Base-by-base conservation (phyloP, 2,888 invertebrate genomes). In the Julus scandinavius region DNA sequence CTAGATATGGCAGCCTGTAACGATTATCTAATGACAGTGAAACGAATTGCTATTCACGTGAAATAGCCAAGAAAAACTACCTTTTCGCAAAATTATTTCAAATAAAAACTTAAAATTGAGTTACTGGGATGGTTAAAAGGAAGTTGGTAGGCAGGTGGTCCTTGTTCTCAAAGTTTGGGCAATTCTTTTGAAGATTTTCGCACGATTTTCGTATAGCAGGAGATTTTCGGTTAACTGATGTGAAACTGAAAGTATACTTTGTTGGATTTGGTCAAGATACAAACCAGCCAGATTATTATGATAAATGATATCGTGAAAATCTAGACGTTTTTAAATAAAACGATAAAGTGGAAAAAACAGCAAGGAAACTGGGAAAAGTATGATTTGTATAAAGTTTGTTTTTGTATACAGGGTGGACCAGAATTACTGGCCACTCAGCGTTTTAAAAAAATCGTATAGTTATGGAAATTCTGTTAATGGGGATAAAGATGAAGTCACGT, bases 181-280 rank as follows among this genome's bases (percentile, higher is more conserved):
- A 72, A 72, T 72, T 72, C 20, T 29, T 72, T 72, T 63, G 63
- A 17, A 72, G 72, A 72, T 72, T 20, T 72, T 54, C 54, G 17
- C 29, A 72, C 29, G 72, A 72, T 72, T 6, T 29, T 2, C 9
- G 20, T 9, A 29, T 1, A 72, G 72, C 7, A 72, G 0, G 20
- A 72, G 72, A 72, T 72, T 6, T 1, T n/a, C 15, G n/a, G n/a
- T n/a, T 63, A 63, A 63, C 72, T 72, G n/a, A 29, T 9, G 72
- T 72, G 72, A 29, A 72, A 72, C 72, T 72, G 29, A 72, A 72
- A 9, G 72, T 72, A 29, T 29, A 1, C 72, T 29, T 4, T 72
- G 20, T 72, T 72, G 72, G 72, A 9, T 72, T 29, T 72, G 72
- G n/a, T 6, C n/a, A 63, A n/a, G n/a, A 63, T 63, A 5, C n/a